Evolutionary conservation across 2,888 invertebrate genomes (phyloP).

Genomic region (Eudasyphora cyanicolor): DNA sequence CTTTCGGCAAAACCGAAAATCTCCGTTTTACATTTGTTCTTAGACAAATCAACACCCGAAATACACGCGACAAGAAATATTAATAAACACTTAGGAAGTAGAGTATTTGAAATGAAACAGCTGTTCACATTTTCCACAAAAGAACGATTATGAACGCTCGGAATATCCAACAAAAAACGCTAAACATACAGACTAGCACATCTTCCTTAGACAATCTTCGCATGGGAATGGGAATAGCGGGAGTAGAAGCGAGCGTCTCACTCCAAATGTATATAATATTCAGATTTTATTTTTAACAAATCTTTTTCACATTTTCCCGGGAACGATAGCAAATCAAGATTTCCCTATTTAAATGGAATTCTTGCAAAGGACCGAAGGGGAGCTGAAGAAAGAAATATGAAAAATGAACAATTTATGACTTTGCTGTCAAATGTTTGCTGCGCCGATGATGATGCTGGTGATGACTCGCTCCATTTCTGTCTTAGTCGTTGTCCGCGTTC

Average conservation of each 20-base stretch:
- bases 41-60: background rate
- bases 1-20: background rate
- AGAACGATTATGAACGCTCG: constrained; percentile 39
- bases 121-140: constrained; percentile 52
- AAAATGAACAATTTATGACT: constrained; percentile 6
- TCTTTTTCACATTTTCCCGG: background rate
- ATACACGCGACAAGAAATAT: background rate
- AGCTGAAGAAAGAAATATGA: background rate
- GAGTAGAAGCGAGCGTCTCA: background rate
- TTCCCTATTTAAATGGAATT: background rate
- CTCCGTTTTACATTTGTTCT: background rate
- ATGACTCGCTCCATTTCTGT: background rate
- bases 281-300: background rate
- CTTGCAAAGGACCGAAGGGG: too few species aligned
- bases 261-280: background rate
- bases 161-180: background rate
- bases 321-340: background rate
- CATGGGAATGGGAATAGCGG: background rate
- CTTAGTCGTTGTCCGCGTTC: background rate
- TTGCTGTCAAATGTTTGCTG: background rate
- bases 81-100: constrained; percentile 25
- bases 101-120: constrained; percentile 62
- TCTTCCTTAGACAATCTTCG: background rate
- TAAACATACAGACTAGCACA: background rate
- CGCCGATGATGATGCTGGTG: background rate